Evolutionary conservation across 2,797 vertebrate genomes (phyloP).

Genomic region (Psittacula derbiana): DNA sequence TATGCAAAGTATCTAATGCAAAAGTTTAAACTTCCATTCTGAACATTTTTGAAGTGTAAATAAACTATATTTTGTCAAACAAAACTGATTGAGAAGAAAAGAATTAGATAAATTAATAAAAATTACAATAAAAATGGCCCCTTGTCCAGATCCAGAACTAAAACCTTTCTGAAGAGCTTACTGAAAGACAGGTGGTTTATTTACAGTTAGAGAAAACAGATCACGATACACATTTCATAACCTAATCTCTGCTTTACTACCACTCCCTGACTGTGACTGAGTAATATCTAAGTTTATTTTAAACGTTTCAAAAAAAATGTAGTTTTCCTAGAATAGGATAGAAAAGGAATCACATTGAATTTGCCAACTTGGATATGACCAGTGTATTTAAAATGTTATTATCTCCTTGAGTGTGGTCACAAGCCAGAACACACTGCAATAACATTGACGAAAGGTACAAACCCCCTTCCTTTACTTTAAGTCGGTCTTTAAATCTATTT

Average conservation of each 20-base stretch:
- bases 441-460: not conserved
- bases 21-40: not conserved
- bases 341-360: not conserved
- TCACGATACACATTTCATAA: not conserved
- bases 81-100: not conserved
- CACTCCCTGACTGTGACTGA: not conserved
- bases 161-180: not conserved
- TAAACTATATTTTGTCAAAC: not conserved
- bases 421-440: not conserved
- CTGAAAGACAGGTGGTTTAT: not conserved
- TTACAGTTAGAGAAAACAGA: not conserved
- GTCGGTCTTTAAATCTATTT: not conserved
- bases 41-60: not conserved
- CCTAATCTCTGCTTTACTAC: not conserved
- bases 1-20: not conserved
- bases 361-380: not conserved
- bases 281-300: not conserved
- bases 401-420: not conserved
- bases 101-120: not conserved
- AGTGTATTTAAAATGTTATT: not conserved
- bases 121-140: not conserved
- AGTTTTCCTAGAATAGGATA: not conserved
- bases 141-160: not conserved
- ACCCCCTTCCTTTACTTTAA: rapidly evolving
- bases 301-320: not conserved